These are phyloP conservation scores for Vanessa tameamea DNA, from an alignment of 1,140 invertebrate species.

Conservation along the genomic window DNA sequence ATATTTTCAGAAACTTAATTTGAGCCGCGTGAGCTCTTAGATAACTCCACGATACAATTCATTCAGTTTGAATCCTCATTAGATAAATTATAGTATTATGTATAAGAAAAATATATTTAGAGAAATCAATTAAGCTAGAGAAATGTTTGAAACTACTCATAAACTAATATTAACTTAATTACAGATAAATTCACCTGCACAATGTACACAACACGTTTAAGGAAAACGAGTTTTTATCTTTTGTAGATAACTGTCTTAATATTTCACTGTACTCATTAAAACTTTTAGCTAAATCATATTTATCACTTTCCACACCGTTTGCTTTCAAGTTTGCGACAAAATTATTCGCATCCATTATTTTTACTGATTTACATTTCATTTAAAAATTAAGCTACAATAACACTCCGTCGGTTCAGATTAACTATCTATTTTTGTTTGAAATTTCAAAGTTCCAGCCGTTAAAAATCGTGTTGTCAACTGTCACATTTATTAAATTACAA, in stretches of 20 bases:
- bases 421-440: neutral
- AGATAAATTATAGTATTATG: too few relatives aligned
- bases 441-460: neutral
- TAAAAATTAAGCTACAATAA: neutral
- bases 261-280: constrained; percentile 49
- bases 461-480: neutral
- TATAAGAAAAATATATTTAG: neutral
- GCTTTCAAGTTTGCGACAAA: constrained; percentile 62
- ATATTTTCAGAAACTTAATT: too few relatives aligned
- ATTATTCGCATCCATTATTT: constrained; percentile 54
- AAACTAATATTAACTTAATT: constrained; percentile 3
- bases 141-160: neutral
- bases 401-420: neutral
- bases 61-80: too few relatives aligned
- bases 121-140: too few relatives aligned
- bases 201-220: constrained; percentile 65
- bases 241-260: constrained; percentile 45
- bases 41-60: too few relatives aligned
- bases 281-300: constrained; percentile 48
- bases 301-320: constrained; percentile 48
- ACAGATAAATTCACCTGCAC: constrained; percentile 57
- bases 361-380: constrained; percentile 22
- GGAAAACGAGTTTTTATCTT: constrained; percentile 57
- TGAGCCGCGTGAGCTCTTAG: too few relatives aligned
- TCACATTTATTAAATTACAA: neutral